Base-by-base conservation (phyloP, 2,797 vertebrate genomes). In the Pseudochromis fuscus region DNA sequence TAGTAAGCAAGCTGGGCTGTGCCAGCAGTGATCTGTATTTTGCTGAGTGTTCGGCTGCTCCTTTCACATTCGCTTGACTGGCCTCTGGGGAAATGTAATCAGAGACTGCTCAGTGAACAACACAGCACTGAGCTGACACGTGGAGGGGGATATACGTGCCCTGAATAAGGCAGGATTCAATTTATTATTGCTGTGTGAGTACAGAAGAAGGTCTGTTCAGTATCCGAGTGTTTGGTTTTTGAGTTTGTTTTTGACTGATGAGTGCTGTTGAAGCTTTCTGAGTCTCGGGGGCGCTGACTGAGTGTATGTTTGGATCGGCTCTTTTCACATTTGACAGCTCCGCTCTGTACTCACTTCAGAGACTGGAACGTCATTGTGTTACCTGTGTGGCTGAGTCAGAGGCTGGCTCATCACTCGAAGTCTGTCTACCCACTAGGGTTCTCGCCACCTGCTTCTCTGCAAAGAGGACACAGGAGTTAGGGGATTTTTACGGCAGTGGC, bases 361-460 rank as follows among this genome's bases (percentile, higher is more conserved):
- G 61, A 83, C 81, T 82, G 25, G 49, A 61, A 83, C 83, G 59
- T 86, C 86, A 84, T 27, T 75, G 81, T 72, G 67, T 85, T 85
- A 90, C 87, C 85, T 85, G 77, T 62, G 81, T 18, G 66, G 84
- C 76, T 92, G 90, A 91, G 82, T 91, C 88, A 92, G 79, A 85
- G 72, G 75, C 71, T 84, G 85, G 62, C 74, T 86, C 84, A 66
- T 83, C 85, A 18, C 78, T 79, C 15, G 0, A n/a, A 50, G 72
- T 81, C 81, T 83, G 83, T 69, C 81, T 73, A 59, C 64, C 78
- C 55, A 40, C 69, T 74, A 63, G 72, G 81, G 82, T 55, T 77
- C 51, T 85, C 79, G 86, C 75, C 81, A 85, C 70, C 78, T 82
- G 81, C 58, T 35, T 76, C 63, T 46, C 10, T 71, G 77, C 77